These are phyloP conservation scores for Sciurus carolinensis DNA, from an alignment of 2,797 vertebrate species.

Conservation along the genomic window DNA sequence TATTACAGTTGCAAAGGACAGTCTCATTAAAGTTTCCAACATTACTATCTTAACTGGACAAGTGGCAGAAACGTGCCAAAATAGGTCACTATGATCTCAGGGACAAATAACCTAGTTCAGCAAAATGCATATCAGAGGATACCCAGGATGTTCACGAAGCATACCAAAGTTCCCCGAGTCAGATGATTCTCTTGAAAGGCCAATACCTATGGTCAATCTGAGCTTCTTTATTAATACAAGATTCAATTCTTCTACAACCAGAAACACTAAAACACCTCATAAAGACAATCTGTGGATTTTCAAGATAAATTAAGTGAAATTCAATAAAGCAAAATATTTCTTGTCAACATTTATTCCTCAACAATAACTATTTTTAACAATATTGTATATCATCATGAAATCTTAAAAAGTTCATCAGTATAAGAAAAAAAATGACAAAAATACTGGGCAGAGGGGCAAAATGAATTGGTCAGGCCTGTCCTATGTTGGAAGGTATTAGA, in stretches of 20 bases:
- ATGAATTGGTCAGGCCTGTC: slow-evolving; percentile 45
- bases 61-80: slow-evolving; percentile 15
- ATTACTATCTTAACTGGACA: background rate
- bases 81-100: background rate
- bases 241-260: background rate
- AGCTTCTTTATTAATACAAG: slow-evolving; percentile 41
- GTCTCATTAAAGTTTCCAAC: background rate
- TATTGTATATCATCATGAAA: slow-evolving; percentile 73
- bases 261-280: background rate
- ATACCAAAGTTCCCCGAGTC: background rate
- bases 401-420: slow-evolving; percentile 70
- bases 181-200: slow-evolving; percentile 31
- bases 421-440: slow-evolving; percentile 68
- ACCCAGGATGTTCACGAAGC: background rate
- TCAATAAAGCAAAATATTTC: slow-evolving; percentile 63
- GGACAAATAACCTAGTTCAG: background rate
- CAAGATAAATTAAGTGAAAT: slow-evolving; percentile 28
- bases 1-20: background rate
- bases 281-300: slow-evolving; percentile 15
- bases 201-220: background rate
- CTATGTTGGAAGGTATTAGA: background rate
- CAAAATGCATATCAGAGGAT: background rate
- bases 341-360: slow-evolving; percentile 70
- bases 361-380: slow-evolving; percentile 81
- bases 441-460: background rate